Percentiles rank a stretch among this genome's conserved stretches.
Conservation (phyloP, 2,888 invertebrate species). For the Apotomis capreana region DNA sequence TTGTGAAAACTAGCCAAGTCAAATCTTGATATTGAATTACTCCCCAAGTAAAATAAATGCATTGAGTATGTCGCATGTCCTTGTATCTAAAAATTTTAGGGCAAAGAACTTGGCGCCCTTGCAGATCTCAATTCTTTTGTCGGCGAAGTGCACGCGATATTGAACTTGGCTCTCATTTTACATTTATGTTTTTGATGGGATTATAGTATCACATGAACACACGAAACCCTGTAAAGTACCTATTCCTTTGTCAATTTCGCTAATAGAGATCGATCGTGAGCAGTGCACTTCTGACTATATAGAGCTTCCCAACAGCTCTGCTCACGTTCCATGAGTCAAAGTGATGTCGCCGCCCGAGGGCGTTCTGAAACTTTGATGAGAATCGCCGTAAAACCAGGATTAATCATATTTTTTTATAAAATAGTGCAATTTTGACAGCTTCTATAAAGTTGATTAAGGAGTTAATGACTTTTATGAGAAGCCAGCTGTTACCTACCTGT, state of each 20-base stretch:
- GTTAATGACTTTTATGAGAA: background rate
- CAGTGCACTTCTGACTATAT: slow-evolving; percentile 1
- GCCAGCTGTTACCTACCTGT: slow-evolving; percentile 1
- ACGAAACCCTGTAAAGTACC: background rate
- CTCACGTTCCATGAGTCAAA: background rate
- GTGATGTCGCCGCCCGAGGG: background rate
- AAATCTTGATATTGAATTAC: too few relatives aligned
- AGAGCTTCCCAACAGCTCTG: background rate
- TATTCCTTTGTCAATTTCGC: slow-evolving; percentile 2
- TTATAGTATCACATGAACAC: too few relatives aligned
- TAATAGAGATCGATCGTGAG: slow-evolving; percentile 7
- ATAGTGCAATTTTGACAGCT: background rate
- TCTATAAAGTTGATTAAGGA: slow-evolving; percentile 7
- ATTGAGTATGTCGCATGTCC: too few relatives aligned
- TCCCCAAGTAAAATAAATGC: too few relatives aligned
- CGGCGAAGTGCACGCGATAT: too few relatives aligned
- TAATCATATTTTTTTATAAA: background rate
- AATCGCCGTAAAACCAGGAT: background rate
- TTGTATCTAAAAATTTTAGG: too few relatives aligned
- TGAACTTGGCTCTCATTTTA: too few relatives aligned
- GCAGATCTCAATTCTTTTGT: too few relatives aligned
- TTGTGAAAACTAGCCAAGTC: too few relatives aligned
- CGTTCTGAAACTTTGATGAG: background rate
- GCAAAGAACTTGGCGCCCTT: too few relatives aligned
- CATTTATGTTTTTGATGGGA: too few relatives aligned